Evolutionary conservation across 2,113 vertebrate species (phyloP).

Genomic region (Ivindomyrus marchei): DNA sequence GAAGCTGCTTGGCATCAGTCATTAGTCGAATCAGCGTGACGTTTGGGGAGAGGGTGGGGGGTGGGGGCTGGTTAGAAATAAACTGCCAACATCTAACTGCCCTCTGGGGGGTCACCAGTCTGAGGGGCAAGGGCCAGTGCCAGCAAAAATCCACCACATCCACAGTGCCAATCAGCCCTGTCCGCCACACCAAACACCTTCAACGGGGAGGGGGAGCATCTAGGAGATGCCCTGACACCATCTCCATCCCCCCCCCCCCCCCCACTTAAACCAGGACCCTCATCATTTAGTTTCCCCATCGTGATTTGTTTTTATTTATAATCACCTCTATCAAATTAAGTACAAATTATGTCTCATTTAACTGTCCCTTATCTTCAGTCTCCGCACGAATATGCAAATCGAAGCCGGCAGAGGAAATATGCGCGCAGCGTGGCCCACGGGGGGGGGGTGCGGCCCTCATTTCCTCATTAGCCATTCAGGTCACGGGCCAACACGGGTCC

Average conservation of each 20-base stretch:
- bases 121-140: background rate
- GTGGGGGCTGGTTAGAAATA: background rate
- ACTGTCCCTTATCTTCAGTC: background rate
- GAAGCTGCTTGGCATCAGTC: conserved; percentile 51
- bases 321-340: background rate
- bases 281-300: background rate
- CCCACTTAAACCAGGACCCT: background rate
- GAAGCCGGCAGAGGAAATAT: background rate
- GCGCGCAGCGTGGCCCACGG: too few relatives aligned
- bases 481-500: background rate
- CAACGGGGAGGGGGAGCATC: background rate
- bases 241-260: background rate
- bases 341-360: background rate
- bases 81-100: background rate
- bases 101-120: background rate
- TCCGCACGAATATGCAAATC: background rate
- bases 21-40: conserved; percentile 47
- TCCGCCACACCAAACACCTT: background rate
- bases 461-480: background rate
- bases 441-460: too few relatives aligned
- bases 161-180: background rate
- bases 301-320: background rate
- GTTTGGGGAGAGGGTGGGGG: background rate
- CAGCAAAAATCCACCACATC: background rate
- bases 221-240: background rate